Conservation (phyloP, 2,888 invertebrate genomes). For the Papilio protenor region DNA sequence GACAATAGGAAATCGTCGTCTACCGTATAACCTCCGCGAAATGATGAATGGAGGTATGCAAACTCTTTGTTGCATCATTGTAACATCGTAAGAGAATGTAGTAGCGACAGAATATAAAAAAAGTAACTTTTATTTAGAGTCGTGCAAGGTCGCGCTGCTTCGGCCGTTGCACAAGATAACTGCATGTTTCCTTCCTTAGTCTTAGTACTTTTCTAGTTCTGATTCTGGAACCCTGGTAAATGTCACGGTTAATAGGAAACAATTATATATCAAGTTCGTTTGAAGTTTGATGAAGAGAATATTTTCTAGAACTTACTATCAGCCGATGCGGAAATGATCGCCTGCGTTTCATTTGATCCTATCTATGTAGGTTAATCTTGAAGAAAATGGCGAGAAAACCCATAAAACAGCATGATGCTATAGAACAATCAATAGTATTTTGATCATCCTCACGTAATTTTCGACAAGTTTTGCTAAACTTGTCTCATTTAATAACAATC, state of each 20-base stretch:
- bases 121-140: conserved; percentile 19
- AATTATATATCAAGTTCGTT: background rate
- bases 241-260: conserved; percentile 4
- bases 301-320: background rate
- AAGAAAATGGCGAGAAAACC: conserved; percentile 1
- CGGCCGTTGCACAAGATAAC: conserved; percentile 14
- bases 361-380: background rate
- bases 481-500: background rate
- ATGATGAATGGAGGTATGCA: conserved; percentile 12
- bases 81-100: conserved; percentile 16
- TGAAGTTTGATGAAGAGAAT: background rate
- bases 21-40: conserved; percentile 11
- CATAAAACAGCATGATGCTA: background rate
- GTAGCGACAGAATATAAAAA: conserved; percentile 8
- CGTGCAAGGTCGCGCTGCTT: conserved; percentile 16
- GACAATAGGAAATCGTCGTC: conserved; percentile 5
- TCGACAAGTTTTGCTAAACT: background rate
- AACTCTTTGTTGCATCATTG: conserved; percentile 6
- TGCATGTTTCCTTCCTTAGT: conserved; percentile 13
- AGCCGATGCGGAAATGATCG: background rate
- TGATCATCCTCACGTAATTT: too few species aligned
- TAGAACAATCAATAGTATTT: background rate
- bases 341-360: background rate
- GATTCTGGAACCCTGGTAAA: conserved; percentile 15
- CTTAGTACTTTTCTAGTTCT: background rate